Evolutionary conservation across 2,113 vertebrate species (phyloP).

Genomic region (Marmota flaviventris): DNA sequence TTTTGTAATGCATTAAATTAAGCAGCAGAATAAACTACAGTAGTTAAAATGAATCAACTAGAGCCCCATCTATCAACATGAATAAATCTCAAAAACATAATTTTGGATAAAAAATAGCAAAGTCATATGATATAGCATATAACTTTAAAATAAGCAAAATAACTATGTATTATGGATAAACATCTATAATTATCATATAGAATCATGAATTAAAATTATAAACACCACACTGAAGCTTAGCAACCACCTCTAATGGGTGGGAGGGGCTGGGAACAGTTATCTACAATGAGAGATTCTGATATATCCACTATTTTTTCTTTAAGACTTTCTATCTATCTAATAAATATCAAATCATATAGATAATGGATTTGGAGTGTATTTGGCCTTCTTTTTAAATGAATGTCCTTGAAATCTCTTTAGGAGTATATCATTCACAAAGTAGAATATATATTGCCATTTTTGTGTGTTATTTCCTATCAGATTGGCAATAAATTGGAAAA

Average conservation of each 20-base stretch:
- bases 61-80: neutral
- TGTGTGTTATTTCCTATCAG: neutral
- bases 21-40: neutral
- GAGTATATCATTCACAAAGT: neutral
- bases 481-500: neutral
- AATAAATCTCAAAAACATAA: slow-evolving; percentile 2
- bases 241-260: no score
- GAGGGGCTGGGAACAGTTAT: neutral
- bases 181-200: neutral
- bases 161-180: neutral
- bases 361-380: neutral
- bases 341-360: neutral
- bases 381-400: neutral
- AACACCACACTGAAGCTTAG: neutral
- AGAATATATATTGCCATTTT: neutral
- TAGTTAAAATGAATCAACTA: neutral
- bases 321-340: neutral
- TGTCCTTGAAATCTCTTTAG: neutral
- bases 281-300: neutral
- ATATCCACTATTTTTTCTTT: neutral
- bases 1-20: neutral
- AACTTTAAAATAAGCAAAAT: slow-evolving; percentile 2
- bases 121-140: neutral
- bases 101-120: neutral
- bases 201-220: neutral